These are phyloP conservation scores for Himalopsyche phryganea DNA, from an alignment of 1,140 invertebrate species.

Conservation along the genomic window DNA sequence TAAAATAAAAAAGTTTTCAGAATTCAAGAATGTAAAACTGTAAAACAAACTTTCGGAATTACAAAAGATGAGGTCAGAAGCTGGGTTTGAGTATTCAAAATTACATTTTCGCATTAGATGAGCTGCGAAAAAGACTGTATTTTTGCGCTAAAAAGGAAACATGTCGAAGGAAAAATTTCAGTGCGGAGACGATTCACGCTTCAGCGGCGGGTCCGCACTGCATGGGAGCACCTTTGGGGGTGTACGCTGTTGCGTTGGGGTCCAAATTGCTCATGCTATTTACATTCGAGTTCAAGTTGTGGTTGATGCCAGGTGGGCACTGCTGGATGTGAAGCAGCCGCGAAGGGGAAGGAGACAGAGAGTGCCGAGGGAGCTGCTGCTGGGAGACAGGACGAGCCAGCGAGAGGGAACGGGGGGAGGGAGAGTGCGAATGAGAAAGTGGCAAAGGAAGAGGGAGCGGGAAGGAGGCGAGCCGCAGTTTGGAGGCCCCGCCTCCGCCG, in stretches of 20 bases:
- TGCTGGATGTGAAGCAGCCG: conserved; percentile 31
- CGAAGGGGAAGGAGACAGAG: conserved; percentile 5
- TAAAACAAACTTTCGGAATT: too few species aligned
- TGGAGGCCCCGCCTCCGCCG: conserved; percentile 51
- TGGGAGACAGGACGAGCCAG: conserved; percentile 31
- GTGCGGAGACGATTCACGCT: conserved; percentile 3
- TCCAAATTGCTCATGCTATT: conserved; percentile 56
- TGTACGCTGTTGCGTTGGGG: conserved; percentile 89
- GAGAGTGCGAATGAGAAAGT: conserved; percentile 12
- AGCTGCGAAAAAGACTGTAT: too few species aligned
- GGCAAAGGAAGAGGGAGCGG: conserved; percentile 12
- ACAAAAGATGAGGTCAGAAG: too few species aligned
- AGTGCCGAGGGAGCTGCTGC: conserved; percentile 57
- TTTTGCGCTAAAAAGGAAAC: too few species aligned
- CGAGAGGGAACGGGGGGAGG: conserved; percentile 23
- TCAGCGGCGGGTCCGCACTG: conserved; percentile 39
- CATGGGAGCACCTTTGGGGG: conserved; percentile 62
- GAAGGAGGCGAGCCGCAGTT: conserved; percentile 54
- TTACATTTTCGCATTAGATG: too few species aligned
- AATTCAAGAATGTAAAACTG: too few species aligned
- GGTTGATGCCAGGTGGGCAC: conserved; percentile 43
- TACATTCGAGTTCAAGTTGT: conserved; percentile 65
- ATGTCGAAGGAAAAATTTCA: too few species aligned
- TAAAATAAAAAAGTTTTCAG: too few species aligned
- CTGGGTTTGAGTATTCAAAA: too few species aligned